Base-by-base conservation (phyloP, 64 coral and sea anemone genomes). In the Montipora cactus region DNA sequence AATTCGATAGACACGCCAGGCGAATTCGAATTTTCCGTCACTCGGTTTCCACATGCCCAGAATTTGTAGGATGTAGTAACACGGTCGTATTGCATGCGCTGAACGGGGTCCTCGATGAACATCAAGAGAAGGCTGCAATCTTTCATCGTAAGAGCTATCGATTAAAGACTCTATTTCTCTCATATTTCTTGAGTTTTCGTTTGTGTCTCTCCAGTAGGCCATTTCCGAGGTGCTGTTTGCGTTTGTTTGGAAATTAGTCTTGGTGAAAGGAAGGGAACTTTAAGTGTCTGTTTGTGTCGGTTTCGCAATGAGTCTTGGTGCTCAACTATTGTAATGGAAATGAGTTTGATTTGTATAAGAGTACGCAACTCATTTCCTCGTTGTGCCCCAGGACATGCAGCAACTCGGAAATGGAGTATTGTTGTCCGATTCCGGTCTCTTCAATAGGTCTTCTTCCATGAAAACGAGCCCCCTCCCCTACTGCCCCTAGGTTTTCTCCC, bases 21-120 rank as follows among this genome's bases (percentile, higher is more conserved):
- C 44, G 1, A 92, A 49, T 61, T 87, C 59, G 25, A 76, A 95
- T 46, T 78, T 78, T 28, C 74, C 75, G 74, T 80, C 47, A 13
- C 9, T 19, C 3, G 89, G 94, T 51, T 88, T 95, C 94, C 94
- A 95, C 75, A 92, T 53, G 48, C 94, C 94, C 2, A 95, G 89
- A 49, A 95, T 16, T 76, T 79, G 89, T 10, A 95, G 52, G 7
- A 90, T 44, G 47, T 81, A 87, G 58, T 76, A 74, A 20, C 93
- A 94, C 1, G 93, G 93, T 28, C 93, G 68, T 62, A 90, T 13
- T 1, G 88, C 87, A 19, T 52, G 9, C 59, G 55, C 16, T 20
- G 73, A 84, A 53, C 20, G 67, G 0, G 44, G 45, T 21, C 57
- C 74, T 75, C 13, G 67, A 8, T 57, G 53, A 11, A 57, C 11